Base-by-base conservation (phyloP, 2,888 invertebrate species). In the Callyntrura guangdongensis region DNA sequence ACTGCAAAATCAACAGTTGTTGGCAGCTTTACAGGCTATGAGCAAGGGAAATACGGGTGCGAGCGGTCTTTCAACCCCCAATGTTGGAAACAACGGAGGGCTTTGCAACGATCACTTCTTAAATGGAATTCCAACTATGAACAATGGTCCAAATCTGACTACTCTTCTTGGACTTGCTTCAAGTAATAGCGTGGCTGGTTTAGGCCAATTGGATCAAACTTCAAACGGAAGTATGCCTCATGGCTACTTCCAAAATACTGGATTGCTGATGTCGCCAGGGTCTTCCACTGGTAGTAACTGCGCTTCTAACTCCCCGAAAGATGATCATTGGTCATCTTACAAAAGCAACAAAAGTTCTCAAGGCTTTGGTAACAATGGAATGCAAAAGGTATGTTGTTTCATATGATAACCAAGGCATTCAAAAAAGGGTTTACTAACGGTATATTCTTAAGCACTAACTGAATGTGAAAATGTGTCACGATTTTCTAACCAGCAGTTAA, bases 21-120 rank as follows among this genome's bases (percentile, higher is more conserved):
- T 94, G 56, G 94, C 94, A 36, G 94, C 94, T 0, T 93, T 95
- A n/a, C 95, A 95, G 92, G 94, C 94, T 22, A 93, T 95, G 91
- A 94, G 94, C 53, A 94, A 94, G 79, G 94, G 94, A 17, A 93
- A 89, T 11, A 59, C 92, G 17, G 90, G 91, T 0, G 72, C 61
- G 1, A 74, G 86, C 64, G 90, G 90, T 1, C 20, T 86, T n/a
- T 61, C 90, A 0, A 64, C 61, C 4, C 61, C 64, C 0, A 86
- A 82, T 45, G 74, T 90, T 6, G 17, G n/a, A 5, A 72, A 81
- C 2, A 87, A 64, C 27, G 85, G 72, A n/a, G 86, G 79, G 12
- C 74, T 86, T 1, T 88, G 88, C 56, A 90, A 87, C 17, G 92
- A 92, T 67, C 92, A 93, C 74, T 94, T 92, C 82, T 86, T 93